Conservation (phyloP, 2,113 vertebrate species). For the Pteropus alecto region DNA sequence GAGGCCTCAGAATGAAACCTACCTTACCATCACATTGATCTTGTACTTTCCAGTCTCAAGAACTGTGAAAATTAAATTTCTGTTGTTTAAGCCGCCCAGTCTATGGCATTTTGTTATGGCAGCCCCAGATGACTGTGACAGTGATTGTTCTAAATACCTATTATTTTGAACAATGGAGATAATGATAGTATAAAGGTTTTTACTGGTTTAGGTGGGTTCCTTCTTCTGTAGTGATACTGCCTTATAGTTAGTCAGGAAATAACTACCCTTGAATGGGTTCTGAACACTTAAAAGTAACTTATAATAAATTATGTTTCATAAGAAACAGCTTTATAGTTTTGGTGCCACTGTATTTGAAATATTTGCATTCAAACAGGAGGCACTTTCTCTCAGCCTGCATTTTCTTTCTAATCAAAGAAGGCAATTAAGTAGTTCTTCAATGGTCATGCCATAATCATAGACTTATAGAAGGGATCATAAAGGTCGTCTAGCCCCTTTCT, state of each 20-base stretch:
- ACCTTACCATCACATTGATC: not conserved
- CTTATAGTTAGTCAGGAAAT: constrained; percentile 1
- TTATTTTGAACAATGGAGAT: not conserved
- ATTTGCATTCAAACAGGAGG: not conserved
- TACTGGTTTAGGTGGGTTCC: not conserved
- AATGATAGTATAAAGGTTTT: not conserved
- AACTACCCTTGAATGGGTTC: not conserved
- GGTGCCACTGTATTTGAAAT: not conserved
- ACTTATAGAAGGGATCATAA: not conserved
- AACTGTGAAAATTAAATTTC: not conserved
- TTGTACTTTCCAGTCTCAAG: not conserved
- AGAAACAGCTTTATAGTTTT: constrained; percentile 20
- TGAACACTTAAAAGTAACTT: not conserved
- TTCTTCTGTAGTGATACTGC: not conserved
- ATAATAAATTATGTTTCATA: not conserved
- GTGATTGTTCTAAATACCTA: not conserved
- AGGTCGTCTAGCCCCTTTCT: not conserved
- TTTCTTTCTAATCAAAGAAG: not conserved
- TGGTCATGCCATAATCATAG: not conserved
- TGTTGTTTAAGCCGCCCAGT: not conserved
- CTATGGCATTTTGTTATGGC: not conserved
- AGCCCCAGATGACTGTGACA: not conserved
- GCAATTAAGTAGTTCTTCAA: not conserved
- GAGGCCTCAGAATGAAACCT: not conserved
- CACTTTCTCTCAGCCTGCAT: not conserved